These are phyloP conservation scores for Taeniopygia guttata DNA, from an alignment of 2,797 vertebrate species.

Conservation along the genomic window DNA sequence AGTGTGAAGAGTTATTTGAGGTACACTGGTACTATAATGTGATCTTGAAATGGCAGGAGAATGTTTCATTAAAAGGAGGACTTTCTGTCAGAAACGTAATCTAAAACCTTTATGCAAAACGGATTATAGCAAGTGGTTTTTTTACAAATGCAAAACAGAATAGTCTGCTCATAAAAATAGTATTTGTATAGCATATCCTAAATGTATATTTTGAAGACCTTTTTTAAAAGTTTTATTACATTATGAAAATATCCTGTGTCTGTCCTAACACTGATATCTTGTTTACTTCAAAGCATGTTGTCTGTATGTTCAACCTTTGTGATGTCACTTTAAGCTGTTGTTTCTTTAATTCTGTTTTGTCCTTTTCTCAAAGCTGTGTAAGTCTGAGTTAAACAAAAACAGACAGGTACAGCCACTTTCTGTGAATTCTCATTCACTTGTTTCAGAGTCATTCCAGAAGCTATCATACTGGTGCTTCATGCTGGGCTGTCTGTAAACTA, in stretches of 20 bases:
- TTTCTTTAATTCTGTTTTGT: slow-evolving; percentile 69
- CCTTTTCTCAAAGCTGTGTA: slow-evolving; percentile 78
- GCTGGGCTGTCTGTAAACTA: slow-evolving; percentile 66
- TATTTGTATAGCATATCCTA: neutral
- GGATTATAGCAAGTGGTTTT: neutral
- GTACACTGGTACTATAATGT: neutral
- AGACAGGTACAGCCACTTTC: slow-evolving; percentile 87
- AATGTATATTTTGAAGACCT: neutral
- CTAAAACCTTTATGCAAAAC: neutral
- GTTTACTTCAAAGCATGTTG: neutral
- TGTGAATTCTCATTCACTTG: slow-evolving; percentile 13
- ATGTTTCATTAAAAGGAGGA: neutral
- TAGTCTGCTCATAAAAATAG: neutral
- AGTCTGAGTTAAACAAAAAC: slow-evolving; percentile 85
- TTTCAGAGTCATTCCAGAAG: slow-evolving; percentile 29
- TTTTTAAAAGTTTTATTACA: neutral
- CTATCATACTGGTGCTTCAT: slow-evolving; percentile 7
- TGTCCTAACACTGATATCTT: neutral
- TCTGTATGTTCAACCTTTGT: neutral
- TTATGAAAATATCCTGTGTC: neutral
- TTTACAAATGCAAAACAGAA: neutral
- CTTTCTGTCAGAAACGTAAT: neutral
- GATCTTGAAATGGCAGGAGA: neutral
- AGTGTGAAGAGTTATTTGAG: neutral
- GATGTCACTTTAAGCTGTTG: slow-evolving; percentile 35